Percentiles rank a stretch among this genome's conserved stretches.
phyloP scores from a whole-genome alignment of 37 sponge, comb jelly and placozoan species.

The Chondrilla cf. caribensis region DNA sequence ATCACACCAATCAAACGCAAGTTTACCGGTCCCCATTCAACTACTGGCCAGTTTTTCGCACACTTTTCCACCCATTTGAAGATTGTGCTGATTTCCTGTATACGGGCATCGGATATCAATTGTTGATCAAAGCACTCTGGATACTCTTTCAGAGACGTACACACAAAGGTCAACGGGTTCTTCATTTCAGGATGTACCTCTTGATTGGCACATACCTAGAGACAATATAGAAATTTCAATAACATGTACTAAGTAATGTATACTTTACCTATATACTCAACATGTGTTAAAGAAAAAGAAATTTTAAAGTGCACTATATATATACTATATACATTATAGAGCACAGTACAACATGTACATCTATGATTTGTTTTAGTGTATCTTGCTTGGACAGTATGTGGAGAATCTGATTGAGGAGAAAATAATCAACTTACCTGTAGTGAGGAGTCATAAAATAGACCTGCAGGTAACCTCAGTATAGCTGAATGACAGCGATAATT shows the following conservation, averaged over 20 bases:
- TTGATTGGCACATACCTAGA: background rate
- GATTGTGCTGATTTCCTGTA: constrained; percentile 19
- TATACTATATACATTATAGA: too few relatives aligned
- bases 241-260: background rate
- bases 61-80: constrained; percentile 28
- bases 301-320: too few relatives aligned
- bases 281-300: too few relatives aligned
- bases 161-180: constrained; percentile 47
- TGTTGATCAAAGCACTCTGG: constrained; percentile 7
- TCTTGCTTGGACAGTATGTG: too few relatives aligned
- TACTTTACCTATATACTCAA: too few relatives aligned
- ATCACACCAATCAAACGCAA: constrained; percentile 9
- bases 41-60: constrained; percentile 39
- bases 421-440: constrained; percentile 19
- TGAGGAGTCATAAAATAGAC: constrained; percentile 44
- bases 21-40: constrained; percentile 3
- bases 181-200: constrained; percentile 30
- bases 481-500: constrained; percentile 63
- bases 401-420: too few relatives aligned
- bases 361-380: too few relatives aligned
- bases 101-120: background rate
- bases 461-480: constrained; percentile 33
- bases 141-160: constrained; percentile 31
- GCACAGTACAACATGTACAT: too few relatives aligned
- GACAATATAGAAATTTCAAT: background rate